phyloP scores from a whole-genome alignment of 2,113 vertebrate species.

The Thinocorus orbignyianus region DNA sequence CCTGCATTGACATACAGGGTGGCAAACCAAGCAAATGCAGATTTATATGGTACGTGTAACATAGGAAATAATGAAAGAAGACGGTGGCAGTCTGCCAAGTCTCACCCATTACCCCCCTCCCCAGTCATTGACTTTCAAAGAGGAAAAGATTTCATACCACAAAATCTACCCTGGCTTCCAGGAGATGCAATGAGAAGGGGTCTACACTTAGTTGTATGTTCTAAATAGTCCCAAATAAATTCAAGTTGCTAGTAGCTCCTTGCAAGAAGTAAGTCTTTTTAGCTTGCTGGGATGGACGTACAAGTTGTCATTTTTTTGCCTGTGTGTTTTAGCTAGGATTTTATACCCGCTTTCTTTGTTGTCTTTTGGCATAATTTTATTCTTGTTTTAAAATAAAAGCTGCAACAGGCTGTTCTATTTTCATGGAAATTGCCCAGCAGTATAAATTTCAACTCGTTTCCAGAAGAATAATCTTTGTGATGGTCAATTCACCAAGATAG shows the following conservation, averaged over 20 bases:
- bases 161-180: conserved; percentile 76
- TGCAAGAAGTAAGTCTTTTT: conserved; percentile 19
- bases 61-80: conserved; percentile 66
- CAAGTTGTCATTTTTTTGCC: neutral
- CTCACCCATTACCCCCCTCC: neutral
- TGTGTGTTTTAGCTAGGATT: conserved; percentile 49
- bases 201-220: conserved; percentile 25
- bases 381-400: conserved; percentile 71
- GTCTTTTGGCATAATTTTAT: conserved; percentile 62
- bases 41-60: conserved; percentile 59
- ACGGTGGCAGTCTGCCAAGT: conserved; percentile 69
- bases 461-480: conserved; percentile 69
- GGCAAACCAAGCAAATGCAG: conserved; percentile 46
- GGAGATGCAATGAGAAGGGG: conserved; percentile 8
- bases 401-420: conserved; percentile 64
- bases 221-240: conserved; percentile 9
- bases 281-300: neutral
- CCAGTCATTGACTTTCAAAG: conserved; percentile 82
- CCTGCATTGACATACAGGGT: neutral
- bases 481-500: conserved; percentile 47
- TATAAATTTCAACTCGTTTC: conserved; percentile 72
- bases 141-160: conserved; percentile 67
- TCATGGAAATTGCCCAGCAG: conserved; percentile 73
- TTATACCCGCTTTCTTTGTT: conserved; percentile 62
- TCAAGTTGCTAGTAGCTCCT: neutral